phyloP scores from a whole-genome alignment of 2,797 vertebrate species.

The Pitangus sulphuratus region DNA sequence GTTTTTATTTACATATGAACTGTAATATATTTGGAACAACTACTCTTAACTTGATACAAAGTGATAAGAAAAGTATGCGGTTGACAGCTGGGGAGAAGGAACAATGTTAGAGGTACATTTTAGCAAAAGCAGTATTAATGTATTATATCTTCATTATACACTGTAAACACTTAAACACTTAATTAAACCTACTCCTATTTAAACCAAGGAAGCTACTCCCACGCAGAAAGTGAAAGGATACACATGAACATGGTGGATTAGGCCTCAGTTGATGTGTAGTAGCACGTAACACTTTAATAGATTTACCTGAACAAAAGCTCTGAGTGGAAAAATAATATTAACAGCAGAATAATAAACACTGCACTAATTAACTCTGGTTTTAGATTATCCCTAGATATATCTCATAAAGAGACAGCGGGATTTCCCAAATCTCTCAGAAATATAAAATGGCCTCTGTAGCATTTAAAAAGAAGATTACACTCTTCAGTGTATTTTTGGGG shows the following conservation, averaged over 20 bases:
- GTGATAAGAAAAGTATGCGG: not conserved
- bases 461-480: conserved; percentile 16
- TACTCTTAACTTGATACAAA: not conserved
- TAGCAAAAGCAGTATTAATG: not conserved
- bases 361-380: conserved; percentile 43
- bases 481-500: not conserved
- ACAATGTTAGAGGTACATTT: not conserved
- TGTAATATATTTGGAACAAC: not conserved
- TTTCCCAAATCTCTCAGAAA: conserved; percentile 28
- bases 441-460: not conserved
- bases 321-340: conserved; percentile 24
- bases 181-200: not conserved
- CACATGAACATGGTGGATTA: not conserved
- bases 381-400: conserved; percentile 31
- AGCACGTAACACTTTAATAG: not conserved
- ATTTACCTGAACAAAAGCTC: not conserved
- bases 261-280: not conserved
- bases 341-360: conserved; percentile 43
- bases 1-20: not conserved
- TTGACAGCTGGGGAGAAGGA: not conserved
- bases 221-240: not conserved
- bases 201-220: not conserved
- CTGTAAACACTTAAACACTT: not conserved
- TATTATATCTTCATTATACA: not conserved
- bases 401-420: conserved; percentile 31